Percentiles rank a stretch among this genome's conserved stretches.
These are phyloP conservation scores for Labeo catla DNA, from an alignment of 2,113 vertebrate genomes.

Conservation along the genomic window DNA sequence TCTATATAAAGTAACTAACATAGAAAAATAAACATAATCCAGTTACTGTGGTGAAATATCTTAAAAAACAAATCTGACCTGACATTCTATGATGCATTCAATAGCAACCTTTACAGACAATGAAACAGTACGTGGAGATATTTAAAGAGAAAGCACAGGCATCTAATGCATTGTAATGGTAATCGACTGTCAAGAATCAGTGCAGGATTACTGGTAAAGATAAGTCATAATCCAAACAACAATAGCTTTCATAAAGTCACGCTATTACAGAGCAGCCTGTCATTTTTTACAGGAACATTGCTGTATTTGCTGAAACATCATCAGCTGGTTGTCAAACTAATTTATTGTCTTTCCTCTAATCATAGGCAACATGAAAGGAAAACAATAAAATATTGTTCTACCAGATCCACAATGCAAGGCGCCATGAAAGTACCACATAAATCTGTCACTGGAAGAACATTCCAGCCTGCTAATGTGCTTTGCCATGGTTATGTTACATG, in stretches of 20 bases:
- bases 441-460: not conserved
- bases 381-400: conserved; percentile 7
- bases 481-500: not conserved
- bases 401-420: not conserved
- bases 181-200: conserved; percentile 2
- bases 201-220: conserved; percentile 5
- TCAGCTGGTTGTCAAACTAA: not conserved
- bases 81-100: not conserved
- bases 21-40: not conserved
- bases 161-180: not conserved
- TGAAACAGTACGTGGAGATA: not conserved
- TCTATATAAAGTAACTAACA: not conserved
- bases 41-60: not conserved
- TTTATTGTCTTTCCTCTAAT: not conserved
- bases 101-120: not conserved
- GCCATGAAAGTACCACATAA: not conserved
- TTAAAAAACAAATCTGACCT: not conserved
- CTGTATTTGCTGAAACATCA: conserved; percentile 3
- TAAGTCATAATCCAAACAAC: conserved; percentile 17
- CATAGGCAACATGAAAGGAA: not conserved
- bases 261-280: not conserved
- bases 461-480: not conserved
- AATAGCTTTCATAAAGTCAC: not conserved
- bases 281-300: not conserved
- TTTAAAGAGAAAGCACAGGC: not conserved